Evolutionary conservation across 2,888 invertebrate genomes (phyloP), one percentile per base, ranked within the genome.

Genomic region (Dolomedes plantarius): DNA sequence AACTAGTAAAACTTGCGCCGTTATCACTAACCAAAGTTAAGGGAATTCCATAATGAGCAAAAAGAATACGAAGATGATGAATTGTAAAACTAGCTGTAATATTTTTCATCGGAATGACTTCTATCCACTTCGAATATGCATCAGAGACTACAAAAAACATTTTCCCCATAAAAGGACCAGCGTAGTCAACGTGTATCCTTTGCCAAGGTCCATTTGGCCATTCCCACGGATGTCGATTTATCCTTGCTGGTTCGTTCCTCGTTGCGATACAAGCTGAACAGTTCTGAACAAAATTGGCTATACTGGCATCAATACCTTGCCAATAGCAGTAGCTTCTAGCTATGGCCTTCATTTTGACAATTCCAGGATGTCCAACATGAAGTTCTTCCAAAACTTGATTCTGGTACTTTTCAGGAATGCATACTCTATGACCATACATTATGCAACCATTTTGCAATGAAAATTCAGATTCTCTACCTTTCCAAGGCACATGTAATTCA

Each of bases 381-480:
- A 36, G 56, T 62, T 32, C 32, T 89, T 74, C 74, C 74, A 74
- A 74, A 31, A 74, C 74, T 74, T 74, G 74, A 74, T 74, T 74
- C 74, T 74, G 74, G 65, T 74, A 74, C 74, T 74, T 74, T 74
- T 74, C 74, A 74, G 74, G 74, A 74, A 74, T 74, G 74, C 74
- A 74, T 74, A 74, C 74, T 74, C 74, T 74, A 74, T 74, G 74
- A 74, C 74, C 74, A 74, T 74, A 74, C 64, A 74, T 74, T 74
- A 74, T 74, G 64, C 74, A 74, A 74, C 74, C 74, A 74, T 74
- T 74, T 74, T 74, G 64, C 74, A 74, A 74, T 74, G 74, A 74
- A 74, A 74, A 64, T 74, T 74, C 74, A 74, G 74, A 64, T 74
- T 74, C 74, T 74, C 74, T 64, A 74, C 74, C 74, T 74, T 74